Base-by-base conservation (phyloP, 2,797 vertebrate species). In the Poecilia velifera region DNA sequence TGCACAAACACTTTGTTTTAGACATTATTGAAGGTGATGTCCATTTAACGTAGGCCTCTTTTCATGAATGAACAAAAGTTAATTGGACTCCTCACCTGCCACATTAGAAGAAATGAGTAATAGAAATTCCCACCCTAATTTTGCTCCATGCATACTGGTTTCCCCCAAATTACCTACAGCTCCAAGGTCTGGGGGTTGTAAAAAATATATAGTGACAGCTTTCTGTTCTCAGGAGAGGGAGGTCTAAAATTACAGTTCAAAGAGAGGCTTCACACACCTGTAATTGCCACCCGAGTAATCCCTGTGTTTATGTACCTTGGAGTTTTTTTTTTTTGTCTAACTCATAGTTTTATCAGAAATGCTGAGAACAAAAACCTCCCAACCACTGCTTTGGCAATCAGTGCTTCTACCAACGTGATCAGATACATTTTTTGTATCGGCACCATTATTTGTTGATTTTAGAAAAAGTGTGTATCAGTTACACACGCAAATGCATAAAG, bases 261-360 rank as follows among this genome's bases (percentile, higher is more conserved):
- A 88, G 34, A 80, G 73, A 81, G 75, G 78, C 73, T 90, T 91
- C 80, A 89, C 84, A 85, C 82, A 82, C 73, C 73, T 83, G 88
- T 93, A 94, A 95, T 94, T 95, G 89, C 90, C 88, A 93, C 90
- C 91, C 91, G 77, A 89, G 84, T 86, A 88, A 85, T 86, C 74
- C 81, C 77, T 79, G 78, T 87, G 83, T 81, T 86, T 84, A 76
- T 64, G 28, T 72, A 86, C 85, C 28, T 73, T 83, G 59, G 74
- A 53, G 72, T 6, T 68, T 59, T 49, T 39, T 31, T 31, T 31
- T 46, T 73, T 36, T 72, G 49, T 82, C 66, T 41, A 73, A 84
- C 82, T 80, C 20, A 18, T 12, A 47, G 18, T 82, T 81, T 78
- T 70, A 53, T n/a, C 36, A 14, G 36, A n/a, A 72, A 10, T 68